Evolutionary conservation across 1,140 invertebrate species (phyloP), one percentile per base, ranked within the genome.

Genomic region (Anastrepha obliqua): DNA sequence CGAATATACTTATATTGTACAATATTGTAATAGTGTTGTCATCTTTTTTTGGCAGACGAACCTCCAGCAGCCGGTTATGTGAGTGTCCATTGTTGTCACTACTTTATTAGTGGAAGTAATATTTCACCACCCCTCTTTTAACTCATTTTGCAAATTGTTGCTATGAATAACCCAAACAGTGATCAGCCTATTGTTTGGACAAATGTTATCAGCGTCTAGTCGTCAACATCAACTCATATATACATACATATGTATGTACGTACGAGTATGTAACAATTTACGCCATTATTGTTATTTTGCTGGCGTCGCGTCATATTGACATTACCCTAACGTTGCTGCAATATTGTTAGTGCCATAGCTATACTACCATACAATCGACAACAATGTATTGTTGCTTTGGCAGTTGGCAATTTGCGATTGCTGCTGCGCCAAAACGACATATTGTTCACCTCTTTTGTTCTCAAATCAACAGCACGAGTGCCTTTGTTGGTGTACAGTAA

Each of bases 401-500:
- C 74, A 81, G 47, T 47, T 81, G 74, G 47, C 44, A 44, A 81
- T 81, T 81, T n/a, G 17, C n/a, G 47, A 81, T 55, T 81, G 7
- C 47, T 74, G 42, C 39, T 74, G 67, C 42, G 67, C 67, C 67
- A 74, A 74, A 74, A 74, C 67, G 67, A 74, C 67, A 74, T 81
- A 81, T 81, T 81, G 74, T 81, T 58, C 74, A 81, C 47, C 74
- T 29, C 29, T 55, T 55, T 81, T 81, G 74, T 81, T 81, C 74
- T 9, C 74, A 20, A 55, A 81, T 81, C 74, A 81, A 55, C 47
- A 81, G 42, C 47, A 81, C 15, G 51, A 9, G n/a, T 55, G 8
- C 47, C 42, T n/a, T 51, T 55, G 3, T n/a, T 15, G 51, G 0
- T 55, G 51, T 55, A 11, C n/a, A 8, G 15, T 62, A 17, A n/a